Base-by-base conservation (phyloP, 2,113 vertebrate species). In the Poecilia latipinna region DNA sequence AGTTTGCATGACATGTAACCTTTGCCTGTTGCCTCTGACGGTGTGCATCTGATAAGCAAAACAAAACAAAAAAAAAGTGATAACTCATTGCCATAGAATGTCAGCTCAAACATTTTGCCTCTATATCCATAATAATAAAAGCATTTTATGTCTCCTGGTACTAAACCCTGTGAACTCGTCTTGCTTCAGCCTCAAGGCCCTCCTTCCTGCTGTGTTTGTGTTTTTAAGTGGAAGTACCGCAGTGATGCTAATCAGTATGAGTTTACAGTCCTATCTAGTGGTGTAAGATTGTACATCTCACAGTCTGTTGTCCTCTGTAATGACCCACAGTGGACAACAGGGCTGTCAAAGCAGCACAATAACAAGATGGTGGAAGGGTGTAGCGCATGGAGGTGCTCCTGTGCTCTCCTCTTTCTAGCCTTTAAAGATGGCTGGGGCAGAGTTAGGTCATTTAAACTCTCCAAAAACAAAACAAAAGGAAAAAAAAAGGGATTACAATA, bases 1-100 rank as follows among this genome's bases (percentile, higher is more conserved):
- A 93, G 93, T 92, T 91, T 93, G 93, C 93, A 94, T 94, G 93
- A 91, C 81, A 83, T 92, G 89, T 93, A 94, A 93, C 90, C 90
- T 92, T 91, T 90, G 91, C 90, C 82, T 92, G 88, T 92, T 90
- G 91, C 91, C 93, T 92, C 90, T 82, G 80, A 93, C 86, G 80
- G 89, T 80, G 79, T 90, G 88, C 90, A 88, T 92, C 86, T 70
- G 61, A 89, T 89, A 89, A 86, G 88, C 77, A 91, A 92, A 88
- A 90, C 75, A 80, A 37, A 37, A 37, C 35, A 37, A 37, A 86
- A 65, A 44, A 44, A 44, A 42, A 42, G 85, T 89, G 85, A 86
- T 85, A 88, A 84, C 62, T 90, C 87, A 90, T 82, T 62, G 81
- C 90, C 90, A 91, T 90, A 90, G 91, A 93, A 94, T 91, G 93